phyloP scores from a whole-genome alignment of 2,888 invertebrate species.

The Stenurella melanura region DNA sequence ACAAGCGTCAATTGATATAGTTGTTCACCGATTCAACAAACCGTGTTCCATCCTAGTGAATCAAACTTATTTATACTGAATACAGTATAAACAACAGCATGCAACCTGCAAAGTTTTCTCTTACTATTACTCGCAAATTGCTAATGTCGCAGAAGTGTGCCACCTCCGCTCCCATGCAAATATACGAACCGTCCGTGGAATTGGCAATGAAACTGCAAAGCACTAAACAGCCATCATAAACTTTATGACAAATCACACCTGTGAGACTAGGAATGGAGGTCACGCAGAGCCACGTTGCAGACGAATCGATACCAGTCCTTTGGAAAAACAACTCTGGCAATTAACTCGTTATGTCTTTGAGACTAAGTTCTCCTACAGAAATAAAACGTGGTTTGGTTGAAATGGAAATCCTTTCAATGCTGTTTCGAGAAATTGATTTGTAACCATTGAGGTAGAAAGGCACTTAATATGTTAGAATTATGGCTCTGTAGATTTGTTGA shows the following conservation, averaged over 20 bases:
- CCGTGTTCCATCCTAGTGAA: too few relatives aligned
- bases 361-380: not conserved
- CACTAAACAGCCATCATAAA: conserved; percentile 4
- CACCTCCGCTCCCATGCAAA: conserved; percentile 10
- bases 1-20: too few relatives aligned
- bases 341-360: conserved; percentile 1
- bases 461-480: not conserved
- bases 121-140: too few relatives aligned
- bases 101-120: too few relatives aligned
- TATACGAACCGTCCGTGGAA: conserved; percentile 8
- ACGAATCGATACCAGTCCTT: conserved; percentile 10
- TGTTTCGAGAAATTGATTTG: not conserved
- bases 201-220: conserved; percentile 19
- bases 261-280: conserved; percentile 4
- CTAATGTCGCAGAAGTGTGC: not conserved
- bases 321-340: conserved; percentile 6
- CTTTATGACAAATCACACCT: conserved; percentile 14
- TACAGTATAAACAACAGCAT: too few relatives aligned
- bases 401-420: not conserved
- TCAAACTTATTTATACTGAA: too few relatives aligned
- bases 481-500: too few relatives aligned
- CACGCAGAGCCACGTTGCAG: not conserved
- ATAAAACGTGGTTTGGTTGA: not conserved
- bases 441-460: not conserved
- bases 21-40: too few relatives aligned